Evolutionary conservation across 2,797 vertebrate genomes (phyloP), one percentile per base, ranked within the genome.

Genomic region (Nyctibius grandis): DNA sequence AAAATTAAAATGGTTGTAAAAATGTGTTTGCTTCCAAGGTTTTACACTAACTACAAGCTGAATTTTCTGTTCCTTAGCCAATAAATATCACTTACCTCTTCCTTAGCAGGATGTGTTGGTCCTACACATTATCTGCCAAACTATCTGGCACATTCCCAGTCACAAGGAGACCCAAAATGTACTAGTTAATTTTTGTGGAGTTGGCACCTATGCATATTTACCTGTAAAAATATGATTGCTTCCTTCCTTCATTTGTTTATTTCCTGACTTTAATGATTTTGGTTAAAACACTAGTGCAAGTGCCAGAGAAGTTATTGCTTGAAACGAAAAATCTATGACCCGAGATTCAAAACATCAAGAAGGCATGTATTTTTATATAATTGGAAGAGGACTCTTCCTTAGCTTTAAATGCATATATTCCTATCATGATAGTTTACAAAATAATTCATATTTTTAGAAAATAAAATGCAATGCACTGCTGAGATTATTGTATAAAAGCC

Each of bases 241-340:
- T 96, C 95, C 95, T 97, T 96, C 93, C 92, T 92, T 94, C 93
- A 54, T 61, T 82, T 93, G 85, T 95, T 96, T 96, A 48, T 91
- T 96, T 97, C 95, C 96, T 97, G 93, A 88, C 5, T 96, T 94
- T 96, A 91, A 77, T 80, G 22, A 44, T 33, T 91, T 94, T 78
- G 64, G 50, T 97, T 91, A 83, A 95, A 96, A 93, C 11, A 74
- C 77, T 60, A 95, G 12, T 77, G 17, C 6, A 93, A 85, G 29
- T 83, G 89, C 95, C 93, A 97, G 68, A 77, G 31, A 64, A 88
- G 20, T 93, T 93, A 72, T 74, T 95, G 34, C 86, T 92, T 57
- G 40, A 89, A 93, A 51, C 5, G 2, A 95, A 85, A 91, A 80
- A 31, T 65, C 15, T 63, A 23, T 77, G 36, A 90, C 67, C 63